A percentile compares a stretch with the other conserved stretches of the same genome.
Conservation (phyloP, 2,888 invertebrate species). For the Plagiodera versicolora region DNA sequence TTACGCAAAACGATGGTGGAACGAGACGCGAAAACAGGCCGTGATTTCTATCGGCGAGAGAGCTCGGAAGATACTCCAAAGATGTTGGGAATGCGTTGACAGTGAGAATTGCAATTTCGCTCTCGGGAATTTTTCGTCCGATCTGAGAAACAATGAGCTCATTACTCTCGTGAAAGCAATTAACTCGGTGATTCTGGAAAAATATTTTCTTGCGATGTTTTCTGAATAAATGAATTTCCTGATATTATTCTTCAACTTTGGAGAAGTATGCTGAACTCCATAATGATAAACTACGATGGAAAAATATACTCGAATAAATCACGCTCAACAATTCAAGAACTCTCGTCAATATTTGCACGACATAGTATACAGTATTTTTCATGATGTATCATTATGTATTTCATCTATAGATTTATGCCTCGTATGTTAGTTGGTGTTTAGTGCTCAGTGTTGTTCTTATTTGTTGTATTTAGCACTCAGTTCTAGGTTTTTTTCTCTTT, state of each 20-base stretch:
- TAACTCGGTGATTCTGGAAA: not conserved
- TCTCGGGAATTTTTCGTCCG: not conserved
- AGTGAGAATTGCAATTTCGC: not conserved
- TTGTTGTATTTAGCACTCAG: too few species aligned
- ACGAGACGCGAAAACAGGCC: slow-evolving; percentile 33
- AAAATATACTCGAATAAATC: too few species aligned
- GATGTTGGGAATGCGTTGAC: not conserved
- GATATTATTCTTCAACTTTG: not conserved
- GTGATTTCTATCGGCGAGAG: slow-evolving; percentile 28
- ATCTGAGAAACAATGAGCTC: not conserved
- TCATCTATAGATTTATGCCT: too few species aligned
- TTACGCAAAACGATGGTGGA: slow-evolving; percentile 41
- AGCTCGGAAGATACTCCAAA: not conserved
- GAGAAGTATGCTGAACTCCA: too few species aligned
- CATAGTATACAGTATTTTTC: too few species aligned
- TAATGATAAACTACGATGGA: too few species aligned
- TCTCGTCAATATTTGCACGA: too few species aligned
- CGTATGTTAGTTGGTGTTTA: too few species aligned
- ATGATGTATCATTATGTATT: too few species aligned
- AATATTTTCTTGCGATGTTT: not conserved
- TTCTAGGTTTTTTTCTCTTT: too few species aligned
- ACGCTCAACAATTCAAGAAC: too few species aligned
- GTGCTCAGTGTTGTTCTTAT: too few species aligned
- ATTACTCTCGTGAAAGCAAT: not conserved
- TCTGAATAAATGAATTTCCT: not conserved